These are phyloP conservation scores for Thereva unica DNA, from an alignment of 2,888 invertebrate species.

Conservation along the genomic window DNA sequence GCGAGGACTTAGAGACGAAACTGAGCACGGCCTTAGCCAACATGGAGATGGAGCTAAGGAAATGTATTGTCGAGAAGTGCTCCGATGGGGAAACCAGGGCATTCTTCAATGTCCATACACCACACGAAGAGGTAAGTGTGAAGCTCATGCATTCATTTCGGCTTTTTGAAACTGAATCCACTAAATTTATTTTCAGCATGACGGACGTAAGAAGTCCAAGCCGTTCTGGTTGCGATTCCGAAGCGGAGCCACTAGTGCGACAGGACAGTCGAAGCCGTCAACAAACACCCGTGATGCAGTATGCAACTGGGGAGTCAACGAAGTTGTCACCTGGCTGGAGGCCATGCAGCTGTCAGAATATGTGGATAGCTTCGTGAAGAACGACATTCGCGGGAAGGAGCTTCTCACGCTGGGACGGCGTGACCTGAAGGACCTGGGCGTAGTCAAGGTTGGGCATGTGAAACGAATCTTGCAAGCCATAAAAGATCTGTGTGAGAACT, in stretches of 20 bases:
- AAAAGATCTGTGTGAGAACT: constrained; percentile 69
- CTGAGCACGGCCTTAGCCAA: constrained; percentile 68
- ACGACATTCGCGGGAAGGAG: constrained; percentile 91
- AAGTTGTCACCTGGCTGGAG: constrained; percentile 90
- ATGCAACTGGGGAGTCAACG: constrained; percentile 80
- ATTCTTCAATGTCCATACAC: constrained; percentile 56
- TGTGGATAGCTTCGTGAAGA: constrained; percentile 83
- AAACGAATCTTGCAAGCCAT: constrained; percentile 93
- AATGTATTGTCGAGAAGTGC: constrained; percentile 63
- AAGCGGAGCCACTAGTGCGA: constrained; percentile 49
- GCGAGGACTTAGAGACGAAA: constrained; percentile 71
- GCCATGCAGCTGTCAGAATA: constrained; percentile 88
- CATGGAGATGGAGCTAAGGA: constrained; percentile 73
- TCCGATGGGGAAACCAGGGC: constrained; percentile 55
- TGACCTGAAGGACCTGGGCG: constrained; percentile 87
- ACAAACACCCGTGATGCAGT: constrained; percentile 61
- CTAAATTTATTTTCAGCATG: constrained; percentile 50
- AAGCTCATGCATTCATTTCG: constrained; percentile 2
- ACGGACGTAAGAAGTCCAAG: constrained; percentile 65
- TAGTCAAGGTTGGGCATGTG: constrained; percentile 93
- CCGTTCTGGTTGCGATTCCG: constrained; percentile 73
- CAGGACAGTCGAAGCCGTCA: constrained; percentile 49
- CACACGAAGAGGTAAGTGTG: constrained; percentile 55
- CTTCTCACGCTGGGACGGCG: constrained; percentile 82
- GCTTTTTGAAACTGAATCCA: background rate